Conservation (phyloP, 1,140 invertebrate genomes). For the Bombus pascuorum region DNA sequence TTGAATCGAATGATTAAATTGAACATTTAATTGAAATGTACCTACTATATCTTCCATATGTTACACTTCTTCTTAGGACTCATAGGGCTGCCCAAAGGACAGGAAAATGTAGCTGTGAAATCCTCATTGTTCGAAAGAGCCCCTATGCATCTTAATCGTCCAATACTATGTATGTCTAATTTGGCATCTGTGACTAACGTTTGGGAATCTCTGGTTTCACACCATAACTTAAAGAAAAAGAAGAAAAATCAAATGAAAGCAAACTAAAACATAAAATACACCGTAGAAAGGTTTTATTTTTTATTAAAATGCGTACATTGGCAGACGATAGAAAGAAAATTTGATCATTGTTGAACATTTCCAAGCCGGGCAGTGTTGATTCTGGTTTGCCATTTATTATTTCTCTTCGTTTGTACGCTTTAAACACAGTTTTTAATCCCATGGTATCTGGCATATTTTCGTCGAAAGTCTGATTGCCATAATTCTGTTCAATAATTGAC, state of each 20-base stretch:
- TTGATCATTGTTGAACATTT: not conserved
- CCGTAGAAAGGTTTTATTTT: not conserved
- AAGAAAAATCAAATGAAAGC: not conserved
- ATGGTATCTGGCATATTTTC: conserved; percentile 20
- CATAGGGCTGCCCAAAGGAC: not conserved
- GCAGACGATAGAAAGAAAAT: conserved; percentile 8
- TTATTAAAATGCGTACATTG: not conserved
- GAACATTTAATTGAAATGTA: not conserved
- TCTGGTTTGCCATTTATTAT: not conserved
- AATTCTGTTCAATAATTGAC: not conserved
- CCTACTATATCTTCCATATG: conserved; percentile 1
- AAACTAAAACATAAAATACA: no score
- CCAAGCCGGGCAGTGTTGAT: not conserved
- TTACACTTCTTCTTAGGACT: not conserved
- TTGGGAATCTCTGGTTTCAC: not conserved
- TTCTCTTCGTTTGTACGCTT: conserved; percentile 8
- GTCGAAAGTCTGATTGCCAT: conserved; percentile 8
- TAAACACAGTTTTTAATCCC: conserved; percentile 1
- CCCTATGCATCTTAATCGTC: not conserved
- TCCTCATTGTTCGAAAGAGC: not conserved
- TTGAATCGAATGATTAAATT: no score
- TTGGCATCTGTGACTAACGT: not conserved
- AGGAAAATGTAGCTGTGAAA: not conserved
- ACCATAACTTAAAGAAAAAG: conserved; percentile 6
- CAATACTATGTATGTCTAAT: not conserved